These are phyloP conservation scores for Cephus nigrinus DNA, from an alignment of 2,888 invertebrate genomes.

Conservation along the genomic window DNA sequence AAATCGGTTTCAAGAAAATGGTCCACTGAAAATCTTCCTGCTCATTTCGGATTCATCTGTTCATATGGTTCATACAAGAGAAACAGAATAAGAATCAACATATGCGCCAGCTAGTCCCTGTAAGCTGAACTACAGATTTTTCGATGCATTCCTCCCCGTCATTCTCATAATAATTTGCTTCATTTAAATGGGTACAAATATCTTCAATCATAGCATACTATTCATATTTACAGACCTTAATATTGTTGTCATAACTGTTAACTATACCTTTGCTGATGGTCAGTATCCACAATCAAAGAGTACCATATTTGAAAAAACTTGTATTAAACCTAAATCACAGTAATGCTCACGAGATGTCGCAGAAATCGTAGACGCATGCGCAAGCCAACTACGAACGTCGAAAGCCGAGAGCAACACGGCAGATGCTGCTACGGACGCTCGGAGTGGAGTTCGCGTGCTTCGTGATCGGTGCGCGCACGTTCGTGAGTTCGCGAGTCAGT, in stretches of 20 bases:
- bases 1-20: too few species aligned
- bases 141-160: neutral
- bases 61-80: neutral
- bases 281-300: neutral
- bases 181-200: neutral
- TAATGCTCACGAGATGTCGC: neutral
- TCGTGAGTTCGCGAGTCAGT: neutral
- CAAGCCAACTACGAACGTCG: neutral
- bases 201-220: neutral
- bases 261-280: too few species aligned
- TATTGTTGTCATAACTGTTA: neutral
- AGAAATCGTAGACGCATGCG: neutral
- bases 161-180: neutral
- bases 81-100: neutral
- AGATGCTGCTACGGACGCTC: neutral
- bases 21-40: too few species aligned
- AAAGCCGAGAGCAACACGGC: neutral
- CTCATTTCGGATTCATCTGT: neutral
- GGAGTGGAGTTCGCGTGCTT: conserved; percentile 1
- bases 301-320: neutral
- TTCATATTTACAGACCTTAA: neutral
- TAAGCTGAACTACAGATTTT: neutral
- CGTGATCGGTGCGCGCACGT: conserved; percentile 1
- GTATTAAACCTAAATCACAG: neutral
- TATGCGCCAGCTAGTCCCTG: neutral